Base-by-base conservation (phyloP, 1,140 invertebrate species). In the Drosophila serrata region DNA sequence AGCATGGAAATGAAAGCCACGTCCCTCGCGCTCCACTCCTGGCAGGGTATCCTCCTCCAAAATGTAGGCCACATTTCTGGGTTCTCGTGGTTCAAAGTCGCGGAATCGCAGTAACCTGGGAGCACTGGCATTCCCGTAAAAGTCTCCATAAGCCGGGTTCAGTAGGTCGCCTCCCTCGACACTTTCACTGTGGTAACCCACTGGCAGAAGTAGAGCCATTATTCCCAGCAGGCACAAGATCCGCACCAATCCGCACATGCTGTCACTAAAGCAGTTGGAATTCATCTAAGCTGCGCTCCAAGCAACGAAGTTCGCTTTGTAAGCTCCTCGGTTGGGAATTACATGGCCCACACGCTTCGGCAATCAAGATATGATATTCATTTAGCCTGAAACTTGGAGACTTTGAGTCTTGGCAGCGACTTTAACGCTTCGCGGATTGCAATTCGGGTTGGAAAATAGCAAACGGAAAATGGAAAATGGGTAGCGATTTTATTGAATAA, bases 1-100 rank as follows among this genome's bases (percentile, higher is more conserved):
- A n/a, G 86, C 81, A 62, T 79, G 77, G 43, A 92, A 90, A 55
- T 92, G 91, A 15, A 92, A 91, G 17, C 90, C 91, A 22, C 91
- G 72, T 7, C 61, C 62, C 37, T 88, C 74, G 5, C 91, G 90
- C 1, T 62, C 48, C 0, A 19, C n/a, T 1, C 35, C 35, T 4
- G 11, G 22, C 24, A 13, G 5, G 0, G 8, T 13, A 22, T 22
- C 22, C 9, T 39, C 42, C 13, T 4, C 13, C 13, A 49, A 22
- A 2, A 24, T 39, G 3, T 45, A 15, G 0, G 45, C 35, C 15
- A 33, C 62, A n/a, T 62, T 35, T 22, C 40, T 68, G 7, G 56
- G 39, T 22, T 74, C 68, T 0, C 91, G 76, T 7, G 91, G 91
- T 37, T 92, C 86, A 43, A 92, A 92, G 64, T 91, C 81, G 0